Conservation (phyloP, 2,113 vertebrate genomes). For the Zosterops japonicus region DNA sequence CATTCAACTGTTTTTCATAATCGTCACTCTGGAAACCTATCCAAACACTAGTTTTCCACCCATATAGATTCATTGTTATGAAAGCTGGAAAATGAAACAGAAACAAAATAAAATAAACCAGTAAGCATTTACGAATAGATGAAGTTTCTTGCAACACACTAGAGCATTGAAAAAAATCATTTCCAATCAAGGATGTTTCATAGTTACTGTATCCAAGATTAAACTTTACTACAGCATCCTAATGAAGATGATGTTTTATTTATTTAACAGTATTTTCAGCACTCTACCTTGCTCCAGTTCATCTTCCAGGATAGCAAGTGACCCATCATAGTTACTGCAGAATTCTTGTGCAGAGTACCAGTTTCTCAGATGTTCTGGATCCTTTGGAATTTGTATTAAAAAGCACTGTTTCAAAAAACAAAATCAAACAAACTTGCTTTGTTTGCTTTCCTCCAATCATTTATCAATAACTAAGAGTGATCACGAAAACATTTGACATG, state of each 20-base stretch:
- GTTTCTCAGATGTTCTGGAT: conserved; percentile 73
- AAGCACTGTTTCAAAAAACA: conserved; percentile 80
- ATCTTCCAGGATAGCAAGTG: conserved; percentile 82
- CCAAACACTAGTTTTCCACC: conserved; percentile 84
- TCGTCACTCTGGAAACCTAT: conserved; percentile 82
- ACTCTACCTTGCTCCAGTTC: conserved; percentile 90
- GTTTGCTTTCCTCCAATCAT: not conserved
- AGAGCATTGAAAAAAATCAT: conserved; percentile 24
- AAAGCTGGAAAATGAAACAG: conserved; percentile 80
- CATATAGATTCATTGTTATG: conserved; percentile 91
- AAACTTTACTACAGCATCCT: not conserved
- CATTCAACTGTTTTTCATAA: conserved; percentile 81
- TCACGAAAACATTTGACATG: not conserved
- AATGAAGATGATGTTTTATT: not conserved
- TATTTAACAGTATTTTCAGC: not conserved
- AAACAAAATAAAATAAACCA: conserved; percentile 16
- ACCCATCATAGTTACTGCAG: conserved; percentile 78
- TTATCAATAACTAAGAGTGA: not conserved
- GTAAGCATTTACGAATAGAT: not conserved
- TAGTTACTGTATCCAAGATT: not conserved
- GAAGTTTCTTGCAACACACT: not conserved
- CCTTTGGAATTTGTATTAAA: conserved; percentile 81
- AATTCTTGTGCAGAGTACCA: conserved; percentile 85
- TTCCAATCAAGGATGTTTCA: not conserved
- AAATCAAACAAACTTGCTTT: not conserved